These are phyloP conservation scores for Lineus longissimus DNA, from an alignment of 1,140 invertebrate species.

Conservation along the genomic window DNA sequence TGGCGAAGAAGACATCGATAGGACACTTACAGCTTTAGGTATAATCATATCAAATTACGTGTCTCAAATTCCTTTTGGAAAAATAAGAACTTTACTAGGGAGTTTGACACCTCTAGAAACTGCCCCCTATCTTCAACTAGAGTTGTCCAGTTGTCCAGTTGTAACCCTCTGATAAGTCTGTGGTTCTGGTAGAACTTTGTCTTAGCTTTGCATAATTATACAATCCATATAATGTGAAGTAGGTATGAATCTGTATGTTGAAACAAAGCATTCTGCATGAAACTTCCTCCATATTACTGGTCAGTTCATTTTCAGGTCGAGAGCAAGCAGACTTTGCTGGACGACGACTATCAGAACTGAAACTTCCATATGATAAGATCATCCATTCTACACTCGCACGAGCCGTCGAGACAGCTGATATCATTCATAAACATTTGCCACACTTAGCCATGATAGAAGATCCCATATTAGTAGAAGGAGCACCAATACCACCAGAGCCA, in stretches of 20 bases:
- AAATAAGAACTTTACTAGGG: no score
- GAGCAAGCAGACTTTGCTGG: slow-evolving; percentile 82
- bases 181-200: no score
- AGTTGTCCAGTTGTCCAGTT: no score
- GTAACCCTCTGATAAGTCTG: no score
- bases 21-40: slow-evolving; percentile 76
- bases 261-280: slow-evolving; percentile 20
- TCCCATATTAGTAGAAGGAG: slow-evolving; percentile 85
- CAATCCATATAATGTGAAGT: no score
- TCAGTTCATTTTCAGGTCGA: slow-evolving; percentile 60
- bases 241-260: background rate
- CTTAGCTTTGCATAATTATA: no score
- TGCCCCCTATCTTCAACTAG: no score
- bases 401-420: slow-evolving; percentile 82
- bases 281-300: slow-evolving; percentile 1
- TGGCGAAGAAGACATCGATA: slow-evolving; percentile 70
- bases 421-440: slow-evolving; percentile 69
- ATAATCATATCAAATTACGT: background rate
- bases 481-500: slow-evolving; percentile 85
- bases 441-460: background rate
- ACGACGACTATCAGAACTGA: slow-evolving; percentile 61
- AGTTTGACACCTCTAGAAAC: no score
- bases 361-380: slow-evolving; percentile 73
- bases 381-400: slow-evolving; percentile 89
- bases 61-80: no score